These are phyloP conservation scores for Panurus biarmicus DNA, from an alignment of 2,113 vertebrate genomes.

Conservation along the genomic window DNA sequence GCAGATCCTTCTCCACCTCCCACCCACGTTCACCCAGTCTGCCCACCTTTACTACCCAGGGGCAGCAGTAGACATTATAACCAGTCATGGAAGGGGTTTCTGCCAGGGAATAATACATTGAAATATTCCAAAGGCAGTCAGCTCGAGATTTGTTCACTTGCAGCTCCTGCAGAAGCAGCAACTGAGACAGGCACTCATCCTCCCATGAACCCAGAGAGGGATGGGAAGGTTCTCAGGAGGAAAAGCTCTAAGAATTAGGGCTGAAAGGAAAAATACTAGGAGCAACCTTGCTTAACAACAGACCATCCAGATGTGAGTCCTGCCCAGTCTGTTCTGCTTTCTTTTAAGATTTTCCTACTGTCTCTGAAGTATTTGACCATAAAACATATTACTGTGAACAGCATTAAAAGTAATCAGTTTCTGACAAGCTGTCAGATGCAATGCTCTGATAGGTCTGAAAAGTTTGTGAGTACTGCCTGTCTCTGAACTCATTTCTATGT, in stretches of 20 bases:
- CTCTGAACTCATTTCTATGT: not conserved
- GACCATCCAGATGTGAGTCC: not conserved
- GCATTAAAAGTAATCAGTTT: not conserved
- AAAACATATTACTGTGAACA: not conserved
- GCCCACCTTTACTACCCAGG: not conserved
- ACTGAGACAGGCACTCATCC: not conserved
- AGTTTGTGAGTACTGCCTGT: not conserved
- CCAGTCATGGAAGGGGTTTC: not conserved
- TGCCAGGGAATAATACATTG: not conserved
- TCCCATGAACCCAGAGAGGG: not conserved
- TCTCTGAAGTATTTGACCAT: not conserved
- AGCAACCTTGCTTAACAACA: too few species aligned
- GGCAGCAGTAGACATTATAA: not conserved
- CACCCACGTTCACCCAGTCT: too few species aligned
- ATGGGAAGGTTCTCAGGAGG: not conserved
- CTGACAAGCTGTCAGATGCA: not conserved
- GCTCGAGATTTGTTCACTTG: not conserved
- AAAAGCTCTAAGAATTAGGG: not conserved
- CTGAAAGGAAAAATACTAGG: not conserved
- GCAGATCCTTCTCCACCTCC: not conserved
- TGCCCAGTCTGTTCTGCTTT: not conserved
- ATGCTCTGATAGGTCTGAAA: not conserved
- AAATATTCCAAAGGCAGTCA: not conserved
- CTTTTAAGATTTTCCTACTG: not conserved
- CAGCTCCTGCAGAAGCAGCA: not conserved